Evolutionary conservation across 2,888 invertebrate genomes (phyloP).

Genomic region (Branchipolynoe longqiensis): DNA sequence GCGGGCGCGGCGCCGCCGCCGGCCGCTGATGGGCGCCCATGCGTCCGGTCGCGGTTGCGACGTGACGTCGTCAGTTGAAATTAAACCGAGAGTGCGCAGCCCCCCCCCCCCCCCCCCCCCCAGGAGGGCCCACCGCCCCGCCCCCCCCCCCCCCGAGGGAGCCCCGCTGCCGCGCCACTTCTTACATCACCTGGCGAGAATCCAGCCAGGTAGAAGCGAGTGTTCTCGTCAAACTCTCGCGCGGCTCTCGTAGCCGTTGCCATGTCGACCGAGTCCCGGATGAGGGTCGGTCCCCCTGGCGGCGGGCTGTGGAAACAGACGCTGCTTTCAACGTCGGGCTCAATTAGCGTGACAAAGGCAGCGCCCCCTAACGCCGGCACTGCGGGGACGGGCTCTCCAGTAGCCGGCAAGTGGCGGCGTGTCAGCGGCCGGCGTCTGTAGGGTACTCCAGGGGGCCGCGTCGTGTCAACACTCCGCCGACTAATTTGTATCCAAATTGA

Average conservation of each 20-base stretch:
- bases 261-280: constrained; percentile 46
- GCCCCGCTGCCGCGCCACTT: background rate
- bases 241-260: constrained; percentile 15
- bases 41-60: background rate
- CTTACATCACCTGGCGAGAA: constrained; percentile 53
- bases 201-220: constrained; percentile 37
- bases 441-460: background rate
- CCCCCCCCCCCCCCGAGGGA: constrained; percentile 15
- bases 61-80: constrained; percentile 52
- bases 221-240: constrained; percentile 1
- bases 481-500: too few species aligned
- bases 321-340: constrained; percentile 18
- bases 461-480: background rate
- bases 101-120: background rate
- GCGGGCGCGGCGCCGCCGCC: background rate
- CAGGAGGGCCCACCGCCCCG: background rate
- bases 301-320: constrained; percentile 17
- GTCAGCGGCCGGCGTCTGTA: background rate
- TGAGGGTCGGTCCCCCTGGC: background rate
- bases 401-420: constrained; percentile 34
- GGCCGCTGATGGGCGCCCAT: background rate
- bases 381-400: background rate
- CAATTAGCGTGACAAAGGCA: constrained; percentile 49
- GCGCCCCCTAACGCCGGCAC: background rate
- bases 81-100: constrained; percentile 4